Evolutionary conservation across 2,888 invertebrate species (phyloP), one percentile per base, ranked within the genome.

Genomic region (Archips crataeganus): DNA sequence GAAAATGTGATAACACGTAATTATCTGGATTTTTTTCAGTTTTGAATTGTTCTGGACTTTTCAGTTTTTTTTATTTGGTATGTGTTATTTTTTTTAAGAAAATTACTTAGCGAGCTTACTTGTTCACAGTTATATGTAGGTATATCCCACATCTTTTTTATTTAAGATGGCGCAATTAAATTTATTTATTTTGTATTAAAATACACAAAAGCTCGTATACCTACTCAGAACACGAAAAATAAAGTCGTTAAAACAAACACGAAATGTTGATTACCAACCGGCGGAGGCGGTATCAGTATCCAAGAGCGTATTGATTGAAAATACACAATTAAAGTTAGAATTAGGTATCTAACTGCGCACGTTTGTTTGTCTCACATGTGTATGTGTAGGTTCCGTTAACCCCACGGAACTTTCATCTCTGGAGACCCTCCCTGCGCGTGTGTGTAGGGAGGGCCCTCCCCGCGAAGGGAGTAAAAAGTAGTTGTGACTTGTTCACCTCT

Each of bases 401-500:
- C 94, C 94, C 94, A 92, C 93, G 86, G 90, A 94, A 93, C 89
- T 94, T 94, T 93, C 93, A 93, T 94, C 94, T 93, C 93, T 85
- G 85, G 92, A 91, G 93, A 90, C 89, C 88, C 85, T 84, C 82
- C 77, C 77, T 72, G 79, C 77, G 84, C 76, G 83, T 79, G 86
- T 84, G 87, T 84, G 88, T 73, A 83, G 82, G 84, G 85, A 82
- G 82, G 84, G 85, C 86, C 88, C 91, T 87, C 91, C 93, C 92
- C 82, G 79, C 84, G 86, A 90, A 91, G 94, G 94, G 94, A 94
- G 94, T 93, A 91, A 93, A 92, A 92, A 94, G 87, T 93, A 92
- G 90, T 92, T 92, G 91, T 90, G 92, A 94, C 93, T 94, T 91
- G 91, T 90, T 94, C 94, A 94, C 94, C 94, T 94, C 94, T 94